Evolutionary conservation across 2,113 vertebrate genomes (phyloP).

Genomic region (Xiphophorus couchianus): DNA sequence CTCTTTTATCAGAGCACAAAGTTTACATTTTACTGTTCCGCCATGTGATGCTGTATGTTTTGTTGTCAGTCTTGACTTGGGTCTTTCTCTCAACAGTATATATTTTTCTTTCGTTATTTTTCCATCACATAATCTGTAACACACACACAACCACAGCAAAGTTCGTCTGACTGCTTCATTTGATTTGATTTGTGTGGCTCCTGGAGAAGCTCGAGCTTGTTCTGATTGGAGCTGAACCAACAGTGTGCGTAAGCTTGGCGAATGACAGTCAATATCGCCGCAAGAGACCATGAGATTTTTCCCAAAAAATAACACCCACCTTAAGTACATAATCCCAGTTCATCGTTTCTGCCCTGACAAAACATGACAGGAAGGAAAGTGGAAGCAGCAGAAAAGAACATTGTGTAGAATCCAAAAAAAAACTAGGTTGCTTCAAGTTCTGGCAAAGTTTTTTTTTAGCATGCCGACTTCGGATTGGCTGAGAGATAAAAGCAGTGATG

Average conservation of each 20-base stretch:
- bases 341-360: slow-evolving; percentile 38
- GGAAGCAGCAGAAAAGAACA: background rate
- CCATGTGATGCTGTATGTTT: background rate
- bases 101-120: background rate
- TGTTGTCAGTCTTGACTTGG: background rate
- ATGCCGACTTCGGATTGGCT: slow-evolving; percentile 14
- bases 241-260: slow-evolving; percentile 2
- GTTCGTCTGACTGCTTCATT: slow-evolving; percentile 7
- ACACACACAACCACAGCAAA: background rate
- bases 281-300: slow-evolving; percentile 11
- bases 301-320: slow-evolving; percentile 27
- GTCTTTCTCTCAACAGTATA: background rate
- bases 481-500: slow-evolving; percentile 40
- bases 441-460: slow-evolving; percentile 30
- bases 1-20: background rate
- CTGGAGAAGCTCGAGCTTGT: slow-evolving; percentile 8
- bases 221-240: slow-evolving; percentile 19
- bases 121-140: background rate
- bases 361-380: slow-evolving; percentile 21
- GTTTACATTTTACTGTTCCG: background rate
- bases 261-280: slow-evolving; percentile 30
- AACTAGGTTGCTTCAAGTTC: slow-evolving; percentile 45
- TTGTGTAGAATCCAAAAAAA: slow-evolving; percentile 12
- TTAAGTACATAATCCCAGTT: slow-evolving; percentile 22
- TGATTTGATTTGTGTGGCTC: slow-evolving; percentile 17